phyloP scores from a whole-genome alignment of 2,113 vertebrate genomes.

The Puffinus mauretanicus region DNA sequence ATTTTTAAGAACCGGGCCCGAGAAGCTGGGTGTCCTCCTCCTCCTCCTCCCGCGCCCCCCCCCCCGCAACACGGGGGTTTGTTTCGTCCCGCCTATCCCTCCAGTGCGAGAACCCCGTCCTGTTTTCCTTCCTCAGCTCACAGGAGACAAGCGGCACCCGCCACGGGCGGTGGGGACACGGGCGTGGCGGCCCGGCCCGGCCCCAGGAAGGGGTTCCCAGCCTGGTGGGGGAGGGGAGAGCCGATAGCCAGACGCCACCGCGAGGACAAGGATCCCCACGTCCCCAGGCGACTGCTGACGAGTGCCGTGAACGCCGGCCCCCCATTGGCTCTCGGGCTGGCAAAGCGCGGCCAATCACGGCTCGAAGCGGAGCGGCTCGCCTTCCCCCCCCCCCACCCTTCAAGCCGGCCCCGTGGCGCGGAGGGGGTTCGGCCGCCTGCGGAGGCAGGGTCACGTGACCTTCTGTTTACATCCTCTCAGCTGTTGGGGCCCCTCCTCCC shows the following conservation, averaged over 20 bases:
- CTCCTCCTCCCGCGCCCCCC: not conserved
- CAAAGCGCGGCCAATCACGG: not conserved
- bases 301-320: not conserved
- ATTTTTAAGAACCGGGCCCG: not conserved
- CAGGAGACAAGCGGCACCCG: rapidly evolving
- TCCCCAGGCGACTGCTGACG: not conserved
- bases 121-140: rapidly evolving
- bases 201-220: rapidly evolving
- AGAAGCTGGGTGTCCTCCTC: not conserved
- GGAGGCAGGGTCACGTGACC: conserved; percentile 27
- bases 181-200: too few species aligned
- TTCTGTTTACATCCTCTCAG: conserved; percentile 74
- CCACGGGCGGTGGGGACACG: too few species aligned
- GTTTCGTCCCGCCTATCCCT: too few species aligned
- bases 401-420: not conserved
- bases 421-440: not conserved
- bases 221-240: rapidly evolving
- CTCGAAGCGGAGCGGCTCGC: not conserved
- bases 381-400: not conserved
- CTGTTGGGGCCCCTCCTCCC: conserved; percentile 26
- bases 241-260: rapidly evolving
- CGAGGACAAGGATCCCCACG: rapidly evolving
- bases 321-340: not conserved
- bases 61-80: not conserved
- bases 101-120: too few species aligned